A percentile compares a stretch with the other conserved stretches of the same genome.
Conservation (phyloP, 2,113 vertebrate genomes). For the Falcunculus frontatus region DNA sequence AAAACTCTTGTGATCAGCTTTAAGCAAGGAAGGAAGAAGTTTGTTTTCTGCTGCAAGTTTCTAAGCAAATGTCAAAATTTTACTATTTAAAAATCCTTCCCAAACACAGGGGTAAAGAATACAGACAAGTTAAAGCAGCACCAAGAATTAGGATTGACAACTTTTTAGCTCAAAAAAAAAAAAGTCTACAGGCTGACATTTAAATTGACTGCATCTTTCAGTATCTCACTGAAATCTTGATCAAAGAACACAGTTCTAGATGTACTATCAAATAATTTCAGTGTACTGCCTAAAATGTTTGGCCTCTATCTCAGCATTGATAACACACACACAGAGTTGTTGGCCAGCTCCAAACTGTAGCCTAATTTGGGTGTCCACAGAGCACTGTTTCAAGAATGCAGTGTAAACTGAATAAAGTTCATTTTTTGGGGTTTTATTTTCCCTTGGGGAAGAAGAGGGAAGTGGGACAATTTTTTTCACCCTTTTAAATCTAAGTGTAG, state of each 20-base stretch:
- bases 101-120: not conserved
- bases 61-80: not conserved
- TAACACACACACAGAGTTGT: not conserved
- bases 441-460: not conserved
- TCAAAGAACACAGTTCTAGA: not conserved
- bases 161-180: not conserved
- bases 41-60: not conserved
- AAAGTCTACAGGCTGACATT: not conserved
- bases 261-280: not conserved
- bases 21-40: not conserved
- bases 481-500: not conserved
- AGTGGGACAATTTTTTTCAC: not conserved
- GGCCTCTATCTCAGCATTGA: not conserved
- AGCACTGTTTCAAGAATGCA: not conserved
- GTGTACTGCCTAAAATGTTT: not conserved
- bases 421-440: accelerated
- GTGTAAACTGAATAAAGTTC: not conserved
- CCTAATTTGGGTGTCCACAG: not conserved
- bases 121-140: not conserved
- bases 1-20: not conserved
- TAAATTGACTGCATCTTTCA: not conserved
- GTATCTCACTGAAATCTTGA: not conserved
- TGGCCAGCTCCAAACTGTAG: not conserved
- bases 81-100: slow-evolving; percentile 1
- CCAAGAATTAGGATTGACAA: not conserved